These are phyloP conservation scores for Epinephelus moara DNA, from an alignment of 2,113 vertebrate species.

Conservation along the genomic window DNA sequence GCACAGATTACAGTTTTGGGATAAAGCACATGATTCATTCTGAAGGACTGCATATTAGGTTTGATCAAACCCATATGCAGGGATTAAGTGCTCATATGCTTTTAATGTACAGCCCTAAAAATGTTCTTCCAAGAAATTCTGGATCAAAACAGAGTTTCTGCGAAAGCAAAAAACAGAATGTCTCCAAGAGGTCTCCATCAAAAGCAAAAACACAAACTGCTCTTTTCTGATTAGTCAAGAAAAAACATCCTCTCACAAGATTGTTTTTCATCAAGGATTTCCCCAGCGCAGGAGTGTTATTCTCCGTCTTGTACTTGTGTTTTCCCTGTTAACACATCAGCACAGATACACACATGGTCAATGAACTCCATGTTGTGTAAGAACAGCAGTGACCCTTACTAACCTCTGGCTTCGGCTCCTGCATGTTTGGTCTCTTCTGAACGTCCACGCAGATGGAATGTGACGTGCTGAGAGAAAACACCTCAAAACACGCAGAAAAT, in stretches of 20 bases:
- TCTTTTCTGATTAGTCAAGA: constrained; percentile 57
- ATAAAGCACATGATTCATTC: constrained; percentile 25
- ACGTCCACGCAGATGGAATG: constrained; percentile 66
- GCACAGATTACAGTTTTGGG: not conserved
- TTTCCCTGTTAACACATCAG: constrained; percentile 44
- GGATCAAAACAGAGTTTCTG: constrained; percentile 38
- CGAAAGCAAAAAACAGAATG: constrained; percentile 21
- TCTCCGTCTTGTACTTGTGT: constrained; percentile 49
- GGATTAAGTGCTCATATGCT: not conserved
- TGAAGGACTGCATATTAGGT: not conserved
- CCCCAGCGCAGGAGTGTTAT: constrained; percentile 61
- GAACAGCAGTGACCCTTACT: constrained; percentile 56
- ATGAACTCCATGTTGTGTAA: constrained; percentile 76
- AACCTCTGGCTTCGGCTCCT: constrained; percentile 39
- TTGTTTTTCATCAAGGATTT: constrained; percentile 63
- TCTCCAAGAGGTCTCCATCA: constrained; percentile 16
- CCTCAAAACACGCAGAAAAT: constrained; percentile 40
- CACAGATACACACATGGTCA: constrained; percentile 57
- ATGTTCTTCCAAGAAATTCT: constrained; percentile 15
- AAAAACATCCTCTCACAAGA: constrained; percentile 65
- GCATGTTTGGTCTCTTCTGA: constrained; percentile 63
- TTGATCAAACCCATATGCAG: constrained; percentile 49
- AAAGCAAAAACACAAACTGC: constrained; percentile 42
- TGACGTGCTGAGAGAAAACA: constrained; percentile 62
- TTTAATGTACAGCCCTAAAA: not conserved